These are phyloP conservation scores for Embiotoca jacksoni DNA, from an alignment of 2,113 vertebrate genomes.

Conservation along the genomic window DNA sequence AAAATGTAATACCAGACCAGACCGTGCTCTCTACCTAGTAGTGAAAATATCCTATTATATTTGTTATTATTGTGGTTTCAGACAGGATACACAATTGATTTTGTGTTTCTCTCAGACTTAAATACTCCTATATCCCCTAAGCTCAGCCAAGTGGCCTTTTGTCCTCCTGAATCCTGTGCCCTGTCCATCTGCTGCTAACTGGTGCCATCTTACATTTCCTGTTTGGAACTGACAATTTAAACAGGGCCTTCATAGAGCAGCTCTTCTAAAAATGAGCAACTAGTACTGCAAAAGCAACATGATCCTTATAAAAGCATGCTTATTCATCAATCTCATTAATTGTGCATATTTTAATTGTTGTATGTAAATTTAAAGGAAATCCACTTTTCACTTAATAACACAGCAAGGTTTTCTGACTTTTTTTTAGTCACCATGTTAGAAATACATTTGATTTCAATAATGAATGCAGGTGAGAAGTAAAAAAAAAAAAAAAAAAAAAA, in stretches of 20 bases:
- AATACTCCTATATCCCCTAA: background rate
- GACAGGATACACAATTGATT: background rate
- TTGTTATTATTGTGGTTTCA: background rate
- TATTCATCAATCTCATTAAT: background rate
- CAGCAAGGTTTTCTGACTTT: too few species aligned
- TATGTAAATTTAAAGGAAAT: background rate
- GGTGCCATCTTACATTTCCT: background rate
- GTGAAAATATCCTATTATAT: background rate
- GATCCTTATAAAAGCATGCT: background rate
- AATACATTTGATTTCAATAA: background rate
- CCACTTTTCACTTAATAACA: too few species aligned
- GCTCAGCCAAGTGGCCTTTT: conserved; percentile 7
- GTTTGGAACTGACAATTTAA: background rate
- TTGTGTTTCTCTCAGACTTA: background rate
- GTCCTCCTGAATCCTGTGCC: background rate
- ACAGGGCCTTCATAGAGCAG: background rate
- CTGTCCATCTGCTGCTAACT: conserved; percentile 11
- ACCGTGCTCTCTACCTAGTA: background rate
- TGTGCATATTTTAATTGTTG: background rate
- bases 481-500: background rate
- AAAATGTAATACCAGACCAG: background rate
- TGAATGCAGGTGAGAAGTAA: background rate
- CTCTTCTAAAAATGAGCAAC: background rate
- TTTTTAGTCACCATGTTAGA: too few species aligned
- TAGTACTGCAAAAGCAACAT: background rate